phyloP scores from a whole-genome alignment of 2,888 invertebrate genomes.

The Stegana nigrithorax region DNA sequence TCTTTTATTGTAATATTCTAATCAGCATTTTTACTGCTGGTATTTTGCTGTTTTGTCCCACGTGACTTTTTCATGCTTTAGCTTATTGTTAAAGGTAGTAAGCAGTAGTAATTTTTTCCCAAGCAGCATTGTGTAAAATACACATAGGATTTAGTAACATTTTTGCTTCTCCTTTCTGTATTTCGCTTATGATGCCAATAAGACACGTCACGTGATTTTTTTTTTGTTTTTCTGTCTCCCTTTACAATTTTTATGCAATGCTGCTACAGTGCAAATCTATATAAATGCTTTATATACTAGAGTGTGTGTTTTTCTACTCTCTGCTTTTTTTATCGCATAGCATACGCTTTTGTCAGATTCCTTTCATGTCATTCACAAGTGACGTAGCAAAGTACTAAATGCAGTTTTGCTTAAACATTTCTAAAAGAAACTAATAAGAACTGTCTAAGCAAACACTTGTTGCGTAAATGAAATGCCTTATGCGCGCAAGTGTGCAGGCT shows the following conservation, averaged over 20 bases:
- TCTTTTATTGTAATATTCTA: constrained; percentile 7
- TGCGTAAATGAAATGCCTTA: constrained; percentile 49
- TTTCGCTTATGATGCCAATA: constrained; percentile 52
- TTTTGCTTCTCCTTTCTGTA: no score
- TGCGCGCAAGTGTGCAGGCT: neutral
- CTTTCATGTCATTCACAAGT: neutral
- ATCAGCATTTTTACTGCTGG: constrained; percentile 1
- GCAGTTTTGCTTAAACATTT: neutral
- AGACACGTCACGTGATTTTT: constrained; percentile 42
- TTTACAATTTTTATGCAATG: neutral
- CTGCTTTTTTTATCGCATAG: neutral
- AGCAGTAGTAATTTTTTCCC: neutral
- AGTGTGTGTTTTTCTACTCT: neutral
- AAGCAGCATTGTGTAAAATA: neutral
- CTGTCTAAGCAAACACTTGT: constrained; percentile 56
- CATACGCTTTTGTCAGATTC: neutral
- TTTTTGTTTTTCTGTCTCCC: neutral
- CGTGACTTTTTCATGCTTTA: constrained; percentile 23
- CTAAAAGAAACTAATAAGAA: constrained; percentile 9
- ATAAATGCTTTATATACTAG: neutral
- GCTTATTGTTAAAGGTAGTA: neutral
- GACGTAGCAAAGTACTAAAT: neutral
- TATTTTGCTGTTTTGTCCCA: constrained; percentile 19
- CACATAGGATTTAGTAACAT: neutral
- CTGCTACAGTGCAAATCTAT: no score